A percentile compares a stretch with the other conserved stretches of the same genome.
These are phyloP conservation scores for Glaucidium brasilianum DNA, from an alignment of 2,113 vertebrate species.

Conservation along the genomic window DNA sequence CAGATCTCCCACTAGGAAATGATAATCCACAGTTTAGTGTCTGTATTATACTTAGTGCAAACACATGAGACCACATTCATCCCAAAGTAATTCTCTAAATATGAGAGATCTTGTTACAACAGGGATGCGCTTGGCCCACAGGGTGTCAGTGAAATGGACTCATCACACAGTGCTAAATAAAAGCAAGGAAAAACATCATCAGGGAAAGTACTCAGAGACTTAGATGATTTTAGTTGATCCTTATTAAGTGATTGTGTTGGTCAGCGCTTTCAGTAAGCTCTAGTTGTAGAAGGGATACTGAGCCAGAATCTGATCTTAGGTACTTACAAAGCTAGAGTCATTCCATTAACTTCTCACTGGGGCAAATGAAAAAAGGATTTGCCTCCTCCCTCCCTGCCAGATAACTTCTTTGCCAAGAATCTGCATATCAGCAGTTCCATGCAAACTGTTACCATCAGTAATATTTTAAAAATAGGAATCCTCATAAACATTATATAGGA, in stretches of 20 bases:
- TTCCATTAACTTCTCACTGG: not conserved
- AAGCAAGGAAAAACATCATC: not conserved
- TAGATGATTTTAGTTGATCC: not conserved
- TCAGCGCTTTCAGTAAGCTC: not conserved
- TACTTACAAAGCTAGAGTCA: not conserved
- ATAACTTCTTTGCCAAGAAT: not conserved
- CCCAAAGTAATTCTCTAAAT: slow-evolving; percentile 54
- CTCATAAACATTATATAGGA: not conserved
- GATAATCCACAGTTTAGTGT: slow-evolving; percentile 61
- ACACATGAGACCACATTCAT: slow-evolving; percentile 55
- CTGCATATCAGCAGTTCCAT: not conserved
- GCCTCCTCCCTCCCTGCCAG: not conserved
- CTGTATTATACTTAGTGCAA: slow-evolving; percentile 55
- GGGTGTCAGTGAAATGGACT: not conserved
- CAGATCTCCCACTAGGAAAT: slow-evolving; percentile 58
- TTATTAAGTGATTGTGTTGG: not conserved
- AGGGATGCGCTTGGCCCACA: not conserved
- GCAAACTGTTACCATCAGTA: not conserved
- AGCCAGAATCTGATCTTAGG: not conserved
- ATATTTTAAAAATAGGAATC: not conserved
- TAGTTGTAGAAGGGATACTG: not conserved
- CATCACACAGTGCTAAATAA: not conserved
- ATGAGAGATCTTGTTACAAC: slow-evolving; percentile 42
- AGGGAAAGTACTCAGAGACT: not conserved
- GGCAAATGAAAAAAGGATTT: not conserved